Percentiles rank a stretch among this genome's conserved stretches.
phyloP scores from a whole-genome alignment of 2,797 vertebrate genomes.

The Acanthurus tractus region DNA sequence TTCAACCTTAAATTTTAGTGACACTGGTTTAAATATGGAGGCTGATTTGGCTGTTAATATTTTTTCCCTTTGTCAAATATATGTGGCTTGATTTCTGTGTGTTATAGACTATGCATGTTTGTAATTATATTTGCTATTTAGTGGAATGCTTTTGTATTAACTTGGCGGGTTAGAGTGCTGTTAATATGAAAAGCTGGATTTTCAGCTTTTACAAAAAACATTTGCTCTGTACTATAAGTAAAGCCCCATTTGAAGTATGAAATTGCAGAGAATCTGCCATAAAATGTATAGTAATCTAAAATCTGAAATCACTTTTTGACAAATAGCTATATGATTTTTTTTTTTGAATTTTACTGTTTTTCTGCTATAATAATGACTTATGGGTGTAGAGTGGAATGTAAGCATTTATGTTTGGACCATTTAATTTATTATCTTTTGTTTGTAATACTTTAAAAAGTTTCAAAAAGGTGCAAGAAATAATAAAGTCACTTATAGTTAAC shows the following conservation, averaged over 20 bases:
- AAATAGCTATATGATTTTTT: conserved; percentile 45
- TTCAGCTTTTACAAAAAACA: conserved; percentile 39
- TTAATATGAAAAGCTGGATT: conserved; percentile 38
- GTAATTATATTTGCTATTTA: conserved; percentile 61
- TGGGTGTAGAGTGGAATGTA: conserved; percentile 67
- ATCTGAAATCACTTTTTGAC: conserved; percentile 40
- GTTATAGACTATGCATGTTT: conserved; percentile 73
- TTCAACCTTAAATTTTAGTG: background rate
- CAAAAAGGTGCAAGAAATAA: conserved; percentile 69
- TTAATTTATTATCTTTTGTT: conserved; percentile 84
- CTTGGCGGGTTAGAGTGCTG: conserved; percentile 42
- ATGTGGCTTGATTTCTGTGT: conserved; percentile 51
- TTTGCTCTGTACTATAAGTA: conserved; percentile 37
- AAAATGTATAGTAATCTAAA: conserved; percentile 38
- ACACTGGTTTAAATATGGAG: conserved; percentile 58
- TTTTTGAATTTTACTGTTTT: conserved; percentile 60
- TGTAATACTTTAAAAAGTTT: conserved; percentile 74
- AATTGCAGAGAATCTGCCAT: conserved; percentile 30
- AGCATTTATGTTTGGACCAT: conserved; percentile 70
- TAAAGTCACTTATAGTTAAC: conserved; percentile 65
- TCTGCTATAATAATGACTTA: conserved; percentile 30
- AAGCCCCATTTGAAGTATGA: background rate
- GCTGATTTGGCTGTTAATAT: conserved; percentile 60
- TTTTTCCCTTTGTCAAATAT: conserved; percentile 50
- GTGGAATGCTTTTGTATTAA: conserved; percentile 58